Evolutionary conservation across 2,888 invertebrate species (phyloP), one percentile per base, ranked within the genome.

Genomic region (Phrixothrix hirtus): DNA sequence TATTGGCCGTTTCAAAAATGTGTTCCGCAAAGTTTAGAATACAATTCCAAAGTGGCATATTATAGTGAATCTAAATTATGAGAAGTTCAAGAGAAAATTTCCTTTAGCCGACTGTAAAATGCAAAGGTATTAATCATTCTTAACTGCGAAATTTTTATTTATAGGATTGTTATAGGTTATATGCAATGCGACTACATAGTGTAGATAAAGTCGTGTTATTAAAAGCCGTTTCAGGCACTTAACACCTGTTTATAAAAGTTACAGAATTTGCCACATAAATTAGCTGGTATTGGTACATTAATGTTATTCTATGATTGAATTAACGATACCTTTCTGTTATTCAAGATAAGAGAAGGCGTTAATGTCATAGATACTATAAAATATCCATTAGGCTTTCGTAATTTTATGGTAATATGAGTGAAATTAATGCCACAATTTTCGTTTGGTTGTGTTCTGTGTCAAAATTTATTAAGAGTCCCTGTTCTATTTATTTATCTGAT

Each of bases 371-470:
- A 48, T 41, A 41, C 48, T 36, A 55, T 55, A 55, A 55, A 55
- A 55, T 55, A 43, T 55, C 50, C 50, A 55, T 55, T 55, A 55
- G 44, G 42, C 45, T 43, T 50, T 50, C 47, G 34, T 50, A 50
- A 55, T 50, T 50, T 55, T 55, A 49, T 49, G 36, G 47, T 32
- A 38, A 39, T 47, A 47, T 26, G 31, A 32, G 14, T 30, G 32
- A 32, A 17, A 31, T 34, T 38, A 47, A 38, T 39, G 47, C 25
- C 39, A 27, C 31, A 17, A 29, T 36, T 45, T 26, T 30, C 35
- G 30, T 32, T 21, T 12, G 14, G 32, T 42, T 21, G 25, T 39
- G 12, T 30, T 29, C 10, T 16, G n/a, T 16, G 27, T 9, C 9
- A 14, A 14, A 14, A 10, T 39, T 27, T 39, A 30, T 34, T 21